Evolutionary conservation across 2,888 invertebrate species (phyloP), one percentile per base, ranked within the genome.

Genomic region (Clanis bilineata): DNA sequence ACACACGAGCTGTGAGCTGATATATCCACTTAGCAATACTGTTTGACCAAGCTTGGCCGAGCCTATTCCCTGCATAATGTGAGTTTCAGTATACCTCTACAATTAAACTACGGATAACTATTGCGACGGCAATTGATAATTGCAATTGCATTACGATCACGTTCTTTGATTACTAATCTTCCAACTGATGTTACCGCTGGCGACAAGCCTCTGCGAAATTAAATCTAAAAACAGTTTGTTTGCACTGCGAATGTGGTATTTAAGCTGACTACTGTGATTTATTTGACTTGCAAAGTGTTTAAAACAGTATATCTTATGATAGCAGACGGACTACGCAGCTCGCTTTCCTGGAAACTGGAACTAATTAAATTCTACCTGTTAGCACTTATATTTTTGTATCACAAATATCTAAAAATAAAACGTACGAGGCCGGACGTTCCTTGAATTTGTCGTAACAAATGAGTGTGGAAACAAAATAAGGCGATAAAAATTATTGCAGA

Each of bases 251-350:
- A 51, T 51, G 51, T 32, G 51, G 15, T 51, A 28, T 51, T 51
- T 51, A 18, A 51, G 28, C 32, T 32, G 51, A 51, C 28, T 51
- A 28, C 32, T 51, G 51, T 51, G 28, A 51, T 51, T 51, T 21
- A 51, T 32, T 51, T 51, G 28, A 15, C 32, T 51, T 51, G 15
- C 9, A 51, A 32, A 32, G 51, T 32, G 51, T 51, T 51, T 51
- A 51, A 28, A 51, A 21, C 28, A 28, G 51, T 51, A 51, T 51
- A 51, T 51, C 51, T 51, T 51, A 32, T 51, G 51, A 51, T 51
- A 32, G 51, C 32, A 51, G 51, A 51, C 28, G 32, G 32, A 51
- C 51, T 51, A 28, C 32, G 51, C 32, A 28, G 18, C 18, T 51
- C 18, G 51, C 9, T 51, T 51, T 51, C 51, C 18, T 10, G 4